Conservation (phyloP, 2,113 vertebrate genomes). For the human region DNA sequence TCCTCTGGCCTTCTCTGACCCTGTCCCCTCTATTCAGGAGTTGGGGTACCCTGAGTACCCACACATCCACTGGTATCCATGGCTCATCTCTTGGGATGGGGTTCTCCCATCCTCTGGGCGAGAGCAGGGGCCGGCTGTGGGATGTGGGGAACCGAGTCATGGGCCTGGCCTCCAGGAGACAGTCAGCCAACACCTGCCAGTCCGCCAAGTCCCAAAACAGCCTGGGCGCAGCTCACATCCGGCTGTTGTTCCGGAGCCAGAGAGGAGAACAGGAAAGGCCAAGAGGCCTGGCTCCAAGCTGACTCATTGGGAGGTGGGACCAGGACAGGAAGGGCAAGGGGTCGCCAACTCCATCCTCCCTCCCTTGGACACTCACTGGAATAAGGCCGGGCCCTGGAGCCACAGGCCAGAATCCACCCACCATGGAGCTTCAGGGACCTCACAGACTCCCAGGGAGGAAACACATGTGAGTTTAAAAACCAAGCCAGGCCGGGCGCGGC, state of each 20-base stretch:
- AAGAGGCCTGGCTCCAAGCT: not conserved
- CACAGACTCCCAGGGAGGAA: fast-evolving
- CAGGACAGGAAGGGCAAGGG: not conserved
- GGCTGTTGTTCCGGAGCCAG: conserved; percentile 26
- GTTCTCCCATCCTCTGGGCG: not conserved
- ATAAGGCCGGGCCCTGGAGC: not conserved
- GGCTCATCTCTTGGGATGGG: not conserved
- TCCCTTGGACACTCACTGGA: not conserved
- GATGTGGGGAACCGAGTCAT: not conserved
- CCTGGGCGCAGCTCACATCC: conserved; percentile 24
- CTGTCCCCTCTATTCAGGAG: not conserved
- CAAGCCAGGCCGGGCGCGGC: too few relatives aligned
- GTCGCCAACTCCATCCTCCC: not conserved
- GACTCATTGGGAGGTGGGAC: not conserved
- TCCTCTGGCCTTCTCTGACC: not conserved
- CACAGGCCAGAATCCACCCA: not conserved
- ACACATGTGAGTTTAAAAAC: fast-evolving
- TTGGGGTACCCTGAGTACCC: not conserved
- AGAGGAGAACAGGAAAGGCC: conserved; percentile 8
- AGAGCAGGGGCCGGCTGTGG: not conserved
- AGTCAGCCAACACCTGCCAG: conserved; percentile 1
- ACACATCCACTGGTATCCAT: not conserved
- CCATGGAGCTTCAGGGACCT: not conserved
- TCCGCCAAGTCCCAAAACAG: not conserved
- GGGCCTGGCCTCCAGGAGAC: not conserved